Conservation (phyloP, 2,888 invertebrate species). For the Amiota minor region DNA sequence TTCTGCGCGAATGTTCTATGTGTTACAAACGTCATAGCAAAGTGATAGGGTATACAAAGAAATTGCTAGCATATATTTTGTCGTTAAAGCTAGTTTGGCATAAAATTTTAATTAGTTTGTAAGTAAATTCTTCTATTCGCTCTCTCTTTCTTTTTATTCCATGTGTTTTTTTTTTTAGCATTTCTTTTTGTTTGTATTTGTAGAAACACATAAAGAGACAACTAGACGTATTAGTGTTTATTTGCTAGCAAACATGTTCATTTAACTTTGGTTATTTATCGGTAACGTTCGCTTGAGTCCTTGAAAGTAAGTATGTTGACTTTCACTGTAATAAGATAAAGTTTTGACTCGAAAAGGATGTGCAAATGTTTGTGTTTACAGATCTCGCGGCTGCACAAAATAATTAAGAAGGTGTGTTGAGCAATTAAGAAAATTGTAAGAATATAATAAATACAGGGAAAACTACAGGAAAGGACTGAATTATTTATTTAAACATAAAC, state of each 20-base stretch:
- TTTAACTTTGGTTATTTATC: background rate
- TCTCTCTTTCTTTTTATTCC: background rate
- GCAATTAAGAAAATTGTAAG: too few relatives aligned
- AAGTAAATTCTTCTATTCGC: background rate
- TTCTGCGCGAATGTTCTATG: too few relatives aligned
- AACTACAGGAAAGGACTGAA: too few relatives aligned
- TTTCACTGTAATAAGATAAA: too few relatives aligned
- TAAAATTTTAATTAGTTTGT: slow-evolving; percentile 62
- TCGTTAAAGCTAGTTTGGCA: slow-evolving; percentile 50
- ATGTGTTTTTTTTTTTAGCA: background rate
- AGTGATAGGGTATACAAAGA: slow-evolving; percentile 24
- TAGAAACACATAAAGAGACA: background rate
- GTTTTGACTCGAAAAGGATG: too few relatives aligned
- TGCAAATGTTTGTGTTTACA: too few relatives aligned
- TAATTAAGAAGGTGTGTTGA: too few relatives aligned
- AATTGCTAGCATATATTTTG: slow-evolving; percentile 52
- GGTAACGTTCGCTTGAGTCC: background rate
- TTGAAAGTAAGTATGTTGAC: too few relatives aligned
- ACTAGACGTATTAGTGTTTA: background rate
- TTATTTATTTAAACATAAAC: too few relatives aligned
- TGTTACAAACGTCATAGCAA: too few relatives aligned
- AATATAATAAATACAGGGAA: too few relatives aligned
- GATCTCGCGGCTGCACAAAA: too few relatives aligned
- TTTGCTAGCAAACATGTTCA: slow-evolving; percentile 1
- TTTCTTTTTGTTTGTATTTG: background rate